Base-by-base conservation (phyloP, 2,113 vertebrate species). In the Crypturellus undulatus region DNA sequence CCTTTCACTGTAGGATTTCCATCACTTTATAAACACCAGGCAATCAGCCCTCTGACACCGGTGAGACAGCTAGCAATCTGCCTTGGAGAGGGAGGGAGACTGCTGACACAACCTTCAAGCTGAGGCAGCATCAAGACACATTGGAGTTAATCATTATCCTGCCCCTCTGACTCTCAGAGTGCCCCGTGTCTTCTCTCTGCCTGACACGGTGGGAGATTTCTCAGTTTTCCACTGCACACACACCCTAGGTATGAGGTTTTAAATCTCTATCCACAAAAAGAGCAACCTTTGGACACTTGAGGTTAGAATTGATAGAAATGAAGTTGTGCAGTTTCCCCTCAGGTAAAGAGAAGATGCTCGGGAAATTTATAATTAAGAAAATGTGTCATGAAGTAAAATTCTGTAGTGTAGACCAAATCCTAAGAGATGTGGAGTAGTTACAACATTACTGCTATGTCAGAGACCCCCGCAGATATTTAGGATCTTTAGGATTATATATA, bases 11-110 rank as follows among this genome's bases (percentile, higher is more conserved):
- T 51, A 95, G 11, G n/a, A 84, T n/a, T 89, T 84, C 62, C 65
- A 89, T 8, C 64, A 87, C 80, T 75, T 73, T 62, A 65, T 56
- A 43, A 94, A 89, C 58, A 89, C 32, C 21, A 63, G n/a, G 49
- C 58, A 89, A 32, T 26, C 43, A 82, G 84, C 84, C 58, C 80
- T 87, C 43, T 87, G 75, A 90, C 95, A 79, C 47, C 0, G 1
- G 14, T 0, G 14, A 94, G 80, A 59, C 25, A 71, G 70, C 32
- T 71, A 92, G 30, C 20, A 28, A 15, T 34, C 62, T 54, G 17
- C 64, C 70, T 34, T 11, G 30, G 34, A 90, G 65, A 2, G n/a
- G 22, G 4, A 72, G 18, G n/a, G 64, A 79, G 59, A 64, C 30
- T 45, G n/a, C 30, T 83, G 87, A 26, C 42, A 56, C 36, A 92